Conservation (phyloP, 2,113 vertebrate species). For the Eleginops maclovinus region DNA sequence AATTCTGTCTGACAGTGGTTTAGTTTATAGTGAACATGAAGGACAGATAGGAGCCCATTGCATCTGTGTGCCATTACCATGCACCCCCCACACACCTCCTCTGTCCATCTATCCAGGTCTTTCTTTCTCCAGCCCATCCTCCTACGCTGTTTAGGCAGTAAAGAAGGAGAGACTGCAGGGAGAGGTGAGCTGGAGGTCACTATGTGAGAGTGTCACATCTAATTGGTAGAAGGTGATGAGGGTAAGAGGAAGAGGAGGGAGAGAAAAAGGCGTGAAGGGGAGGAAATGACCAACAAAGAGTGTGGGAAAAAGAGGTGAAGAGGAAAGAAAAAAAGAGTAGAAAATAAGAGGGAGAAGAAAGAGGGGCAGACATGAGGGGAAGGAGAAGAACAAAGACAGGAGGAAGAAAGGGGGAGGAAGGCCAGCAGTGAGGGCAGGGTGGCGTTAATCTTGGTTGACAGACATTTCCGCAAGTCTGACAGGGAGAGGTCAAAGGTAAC, state of each 20-base stretch:
- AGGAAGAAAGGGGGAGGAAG: slow-evolving; percentile 5
- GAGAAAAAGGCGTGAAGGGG: neutral
- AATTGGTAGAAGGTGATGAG: slow-evolving; percentile 54
- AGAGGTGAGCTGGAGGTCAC: slow-evolving; percentile 64
- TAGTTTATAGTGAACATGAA: slow-evolving; percentile 29
- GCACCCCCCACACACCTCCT: slow-evolving; percentile 38
- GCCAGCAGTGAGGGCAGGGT: slow-evolving; percentile 34
- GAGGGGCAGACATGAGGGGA: neutral
- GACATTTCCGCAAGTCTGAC: slow-evolving; percentile 63
- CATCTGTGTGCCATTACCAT: slow-evolving; percentile 65
- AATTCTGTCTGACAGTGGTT: neutral
- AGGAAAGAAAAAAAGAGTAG: neutral
- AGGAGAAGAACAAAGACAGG: slow-evolving; percentile 28
- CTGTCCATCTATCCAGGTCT: slow-evolving; percentile 27
- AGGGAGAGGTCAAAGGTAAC: slow-evolving; percentile 56
- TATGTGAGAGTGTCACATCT: slow-evolving; percentile 54
- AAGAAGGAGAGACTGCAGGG: slow-evolving; percentile 66
- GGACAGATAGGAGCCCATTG: slow-evolving; percentile 35
- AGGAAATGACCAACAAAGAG: neutral
- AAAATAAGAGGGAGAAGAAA: neutral
- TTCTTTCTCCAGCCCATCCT: slow-evolving; percentile 49
- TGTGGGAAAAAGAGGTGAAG: neutral
- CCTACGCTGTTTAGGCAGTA: slow-evolving; percentile 64
- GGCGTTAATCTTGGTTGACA: slow-evolving; percentile 66
- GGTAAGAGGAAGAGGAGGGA: slow-evolving; percentile 1